A percentile compares a stretch with the other conserved stretches of the same genome.
phyloP scores from a whole-genome alignment of 1,140 invertebrate genomes.

The Apis laboriosa region DNA sequence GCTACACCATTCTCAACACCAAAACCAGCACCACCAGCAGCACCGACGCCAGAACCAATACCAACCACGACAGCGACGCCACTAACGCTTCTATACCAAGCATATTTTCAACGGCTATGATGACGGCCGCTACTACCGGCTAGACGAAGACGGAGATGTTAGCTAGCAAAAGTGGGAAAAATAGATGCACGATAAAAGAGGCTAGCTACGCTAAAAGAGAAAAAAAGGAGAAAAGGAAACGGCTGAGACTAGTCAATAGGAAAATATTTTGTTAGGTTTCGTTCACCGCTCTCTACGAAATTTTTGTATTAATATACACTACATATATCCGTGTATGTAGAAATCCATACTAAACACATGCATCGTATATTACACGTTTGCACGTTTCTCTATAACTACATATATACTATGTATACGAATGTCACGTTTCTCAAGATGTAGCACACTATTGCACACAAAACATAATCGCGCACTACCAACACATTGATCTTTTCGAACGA shows the following conservation, averaged over 20 bases:
- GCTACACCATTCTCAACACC: constrained; percentile 50
- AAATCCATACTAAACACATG: not conserved
- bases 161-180: too few species aligned
- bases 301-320: not conserved
- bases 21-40: constrained; percentile 36
- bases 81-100: constrained; percentile 36
- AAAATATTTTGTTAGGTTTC: constrained; percentile 23
- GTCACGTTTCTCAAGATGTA: not conserved
- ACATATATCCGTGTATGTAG: not conserved
- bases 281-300: constrained; percentile 3
- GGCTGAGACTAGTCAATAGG: not conserved
- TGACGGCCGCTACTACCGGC: not conserved
- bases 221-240: constrained; percentile 15
- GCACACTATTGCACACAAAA: not conserved
- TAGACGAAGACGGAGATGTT: constrained; percentile 1
- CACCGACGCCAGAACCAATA: constrained; percentile 18
- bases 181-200: not conserved
- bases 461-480: not conserved
- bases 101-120: constrained; percentile 42
- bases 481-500: not conserved
- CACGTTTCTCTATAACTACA: not conserved
- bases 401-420: too few species aligned
- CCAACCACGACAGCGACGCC: constrained; percentile 12
- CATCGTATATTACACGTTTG: not conserved
- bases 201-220: not conserved